Conservation (phyloP, 2,888 invertebrate genomes). For the Protodeltote pygarga region DNA sequence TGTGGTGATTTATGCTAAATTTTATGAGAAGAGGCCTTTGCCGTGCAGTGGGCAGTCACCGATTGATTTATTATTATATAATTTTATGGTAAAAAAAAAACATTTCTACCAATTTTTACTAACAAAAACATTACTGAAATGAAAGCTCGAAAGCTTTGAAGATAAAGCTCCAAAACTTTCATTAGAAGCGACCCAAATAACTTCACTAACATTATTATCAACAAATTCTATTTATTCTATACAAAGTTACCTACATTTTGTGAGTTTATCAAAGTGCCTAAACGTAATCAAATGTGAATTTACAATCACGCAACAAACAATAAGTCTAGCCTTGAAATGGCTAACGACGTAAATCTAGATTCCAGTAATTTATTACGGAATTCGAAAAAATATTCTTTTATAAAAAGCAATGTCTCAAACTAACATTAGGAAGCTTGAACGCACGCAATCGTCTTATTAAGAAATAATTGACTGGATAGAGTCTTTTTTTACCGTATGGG, state of each 20-base stretch:
- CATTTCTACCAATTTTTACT: no score
- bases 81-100: no score
- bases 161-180: constrained; percentile 5
- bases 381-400: constrained; percentile 2
- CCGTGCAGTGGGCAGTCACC: no score
- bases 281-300: constrained; percentile 17
- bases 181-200: constrained; percentile 21
- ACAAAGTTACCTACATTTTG: not conserved
- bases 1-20: no score
- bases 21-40: no score
- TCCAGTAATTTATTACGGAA: constrained; percentile 5
- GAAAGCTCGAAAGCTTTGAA: no score
- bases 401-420: constrained; percentile 21
- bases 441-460: constrained; percentile 13
- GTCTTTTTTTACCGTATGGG: no score
- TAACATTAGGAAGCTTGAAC: constrained; percentile 8
- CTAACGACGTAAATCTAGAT: constrained; percentile 5
- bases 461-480: constrained; percentile 12
- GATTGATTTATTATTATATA: no score
- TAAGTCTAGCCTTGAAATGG: constrained; percentile 6
- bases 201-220: constrained; percentile 10
- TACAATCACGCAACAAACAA: constrained; percentile 9
- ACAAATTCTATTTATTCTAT: constrained; percentile 14
- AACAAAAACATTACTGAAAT: no score
- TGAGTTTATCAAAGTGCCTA: not conserved